Conservation (phyloP, 53 echinoderm and acorn worm genomes). For the Glandiceps talaboti region DNA sequence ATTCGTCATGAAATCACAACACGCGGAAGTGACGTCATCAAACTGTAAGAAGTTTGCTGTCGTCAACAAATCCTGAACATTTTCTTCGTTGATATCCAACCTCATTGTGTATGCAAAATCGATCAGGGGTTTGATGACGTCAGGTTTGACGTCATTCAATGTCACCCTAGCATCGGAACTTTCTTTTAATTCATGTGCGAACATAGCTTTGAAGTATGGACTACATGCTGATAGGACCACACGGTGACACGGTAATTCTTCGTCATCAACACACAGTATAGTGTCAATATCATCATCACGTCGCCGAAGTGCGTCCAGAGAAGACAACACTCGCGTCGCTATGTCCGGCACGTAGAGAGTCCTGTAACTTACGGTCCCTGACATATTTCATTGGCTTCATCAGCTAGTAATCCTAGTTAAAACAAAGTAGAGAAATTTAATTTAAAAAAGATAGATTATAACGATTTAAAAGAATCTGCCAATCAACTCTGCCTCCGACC, state of each 20-base stretch:
- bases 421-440: too few species aligned
- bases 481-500: too few species aligned
- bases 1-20: conserved; percentile 34
- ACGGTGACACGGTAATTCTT: conserved; percentile 44
- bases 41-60: conserved; percentile 51
- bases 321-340: conserved; percentile 18
- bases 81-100: conserved; percentile 33
- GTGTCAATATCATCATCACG: conserved; percentile 33
- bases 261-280: conserved; percentile 27
- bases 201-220: conserved; percentile 63
- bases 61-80: conserved; percentile 36
- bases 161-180: conserved; percentile 27
- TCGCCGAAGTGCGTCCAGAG: conserved; percentile 31
- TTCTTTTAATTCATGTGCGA: conserved; percentile 41
- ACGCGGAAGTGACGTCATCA: conserved; percentile 29
- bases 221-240: conserved; percentile 51
- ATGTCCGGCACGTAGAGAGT: conserved; percentile 18
- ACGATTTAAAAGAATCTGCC: too few species aligned
- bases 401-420: too few species aligned
- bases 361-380: not conserved
- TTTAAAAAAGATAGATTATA: too few species aligned
- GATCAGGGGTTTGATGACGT: conserved; percentile 22
- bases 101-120: conserved; percentile 39
- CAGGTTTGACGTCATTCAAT: conserved; percentile 31
- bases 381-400: too few species aligned